Conservation (phyloP, 2,888 invertebrate genomes). For the Drosophila eohydei region DNA sequence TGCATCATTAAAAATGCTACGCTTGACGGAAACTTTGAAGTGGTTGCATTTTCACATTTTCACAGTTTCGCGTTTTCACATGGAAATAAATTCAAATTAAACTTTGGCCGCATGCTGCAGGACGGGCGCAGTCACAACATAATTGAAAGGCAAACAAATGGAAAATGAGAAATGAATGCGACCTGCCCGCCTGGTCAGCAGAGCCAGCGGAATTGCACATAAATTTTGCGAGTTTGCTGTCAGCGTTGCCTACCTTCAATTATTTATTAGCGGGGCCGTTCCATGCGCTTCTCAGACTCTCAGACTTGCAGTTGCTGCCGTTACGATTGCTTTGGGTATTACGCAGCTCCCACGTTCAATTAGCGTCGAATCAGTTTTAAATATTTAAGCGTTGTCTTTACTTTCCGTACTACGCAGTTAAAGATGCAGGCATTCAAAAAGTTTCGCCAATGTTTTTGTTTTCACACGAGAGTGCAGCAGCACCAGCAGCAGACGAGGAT, state of each 20-base stretch:
- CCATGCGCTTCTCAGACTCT: conserved; percentile 36
- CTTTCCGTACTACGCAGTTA: conserved; percentile 64
- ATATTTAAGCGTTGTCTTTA: conserved; percentile 35
- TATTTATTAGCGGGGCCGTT: conserved; percentile 71
- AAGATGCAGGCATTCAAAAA: conserved; percentile 15
- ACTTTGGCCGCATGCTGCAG: conserved; percentile 25
- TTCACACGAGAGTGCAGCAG: conserved; percentile 54
- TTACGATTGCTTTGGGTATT: conserved; percentile 33
- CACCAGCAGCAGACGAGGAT: conserved; percentile 39
- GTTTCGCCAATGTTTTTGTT: conserved; percentile 47
- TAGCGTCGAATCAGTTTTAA: conserved; percentile 31
- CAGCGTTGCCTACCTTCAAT: conserved; percentile 72
- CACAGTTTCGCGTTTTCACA: conserved; percentile 16
- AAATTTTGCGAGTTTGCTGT: conserved; percentile 58
- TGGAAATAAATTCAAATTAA: conserved; percentile 49
- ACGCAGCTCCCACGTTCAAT: conserved; percentile 42
- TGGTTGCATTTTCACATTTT: conserved; percentile 24
- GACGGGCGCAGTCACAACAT: conserved; percentile 24
- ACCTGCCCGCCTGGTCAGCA: conserved; percentile 16
- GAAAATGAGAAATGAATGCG: conserved; percentile 33
- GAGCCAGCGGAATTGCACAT: conserved; percentile 41
- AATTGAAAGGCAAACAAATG: conserved; percentile 47
- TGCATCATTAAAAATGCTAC: conserved; percentile 73
- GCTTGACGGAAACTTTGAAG: conserved; percentile 61
- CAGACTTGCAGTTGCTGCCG: conserved; percentile 22